Evolutionary conservation across 2,888 invertebrate species (phyloP).

Genomic region (Thereva unica): DNA sequence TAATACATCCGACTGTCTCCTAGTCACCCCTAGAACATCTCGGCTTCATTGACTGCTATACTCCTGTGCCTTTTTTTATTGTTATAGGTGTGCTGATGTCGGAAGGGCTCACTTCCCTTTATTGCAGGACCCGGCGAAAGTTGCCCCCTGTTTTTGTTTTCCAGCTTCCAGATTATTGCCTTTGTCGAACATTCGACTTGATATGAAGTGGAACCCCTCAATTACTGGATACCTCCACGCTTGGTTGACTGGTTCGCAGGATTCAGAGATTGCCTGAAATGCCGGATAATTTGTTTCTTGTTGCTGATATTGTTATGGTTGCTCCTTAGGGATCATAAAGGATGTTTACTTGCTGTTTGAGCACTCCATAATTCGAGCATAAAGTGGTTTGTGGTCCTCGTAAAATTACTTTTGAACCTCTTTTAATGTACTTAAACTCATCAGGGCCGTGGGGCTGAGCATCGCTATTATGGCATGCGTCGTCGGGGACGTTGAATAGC

Average conservation of each 20-base stretch:
- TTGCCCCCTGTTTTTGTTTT: constrained; percentile 6
- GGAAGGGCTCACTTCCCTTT: constrained; percentile 22
- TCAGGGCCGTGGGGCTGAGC: too few species aligned
- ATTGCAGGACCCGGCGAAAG: constrained; percentile 5
- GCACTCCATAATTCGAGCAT: constrained; percentile 14
- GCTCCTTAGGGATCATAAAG: constrained; percentile 13
- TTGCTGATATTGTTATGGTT: constrained; percentile 12
- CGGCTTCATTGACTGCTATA: constrained; percentile 16
- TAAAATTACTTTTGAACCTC: constrained; percentile 21
- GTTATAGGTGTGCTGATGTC: constrained; percentile 29
- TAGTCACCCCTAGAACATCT: too few species aligned
- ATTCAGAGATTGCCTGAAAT: constrained; percentile 19
- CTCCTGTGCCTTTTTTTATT: constrained; percentile 19
- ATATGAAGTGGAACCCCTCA: constrained; percentile 19
- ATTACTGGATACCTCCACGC: constrained; percentile 3
- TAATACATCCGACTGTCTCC: too few species aligned
- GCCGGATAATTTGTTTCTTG: constrained; percentile 25
- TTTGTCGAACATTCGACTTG: constrained; percentile 11
- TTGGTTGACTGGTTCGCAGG: constrained; percentile 12
- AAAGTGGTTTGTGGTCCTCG: constrained; percentile 16
- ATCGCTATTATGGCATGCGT: too few species aligned
- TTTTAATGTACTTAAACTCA: too few species aligned
- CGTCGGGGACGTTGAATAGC: too few species aligned
- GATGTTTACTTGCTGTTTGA: constrained; percentile 31
- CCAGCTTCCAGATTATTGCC: constrained; percentile 7